A percentile compares a stretch with the other conserved stretches of the same genome.
phyloP scores from a whole-genome alignment of 2,797 vertebrate species.

The Pseudochirops cupreus region DNA sequence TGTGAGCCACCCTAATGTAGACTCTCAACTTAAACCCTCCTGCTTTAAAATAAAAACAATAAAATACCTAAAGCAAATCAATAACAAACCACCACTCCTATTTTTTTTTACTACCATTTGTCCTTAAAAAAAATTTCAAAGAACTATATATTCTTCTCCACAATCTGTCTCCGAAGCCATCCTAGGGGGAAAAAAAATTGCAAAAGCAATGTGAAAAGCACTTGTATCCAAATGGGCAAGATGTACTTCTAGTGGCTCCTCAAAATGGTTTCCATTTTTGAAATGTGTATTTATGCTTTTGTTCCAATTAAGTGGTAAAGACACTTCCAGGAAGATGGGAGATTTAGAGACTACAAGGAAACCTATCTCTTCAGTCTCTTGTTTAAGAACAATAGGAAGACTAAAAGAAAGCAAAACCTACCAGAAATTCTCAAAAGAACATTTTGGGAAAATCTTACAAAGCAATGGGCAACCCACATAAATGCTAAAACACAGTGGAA shows the following conservation, averaged over 20 bases:
- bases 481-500: neutral
- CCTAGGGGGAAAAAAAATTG: neutral
- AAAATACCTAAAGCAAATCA: neutral
- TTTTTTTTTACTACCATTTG: conserved; percentile 38
- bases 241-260: neutral
- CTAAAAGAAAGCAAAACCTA: neutral
- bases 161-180: neutral
- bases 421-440: neutral
- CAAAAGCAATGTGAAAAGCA: neutral
- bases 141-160: neutral
- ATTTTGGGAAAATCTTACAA: neutral
- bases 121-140: conserved; percentile 25
- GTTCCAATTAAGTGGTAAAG: neutral
- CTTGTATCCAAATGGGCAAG: neutral
- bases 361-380: neutral
- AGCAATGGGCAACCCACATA: neutral
- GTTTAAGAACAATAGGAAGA: neutral
- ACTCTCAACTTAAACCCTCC: neutral
- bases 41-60: conserved; percentile 14
- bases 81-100: neutral
- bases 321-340: neutral
- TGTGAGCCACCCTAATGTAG: neutral
- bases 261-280: neutral
- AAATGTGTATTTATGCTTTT: conserved; percentile 1
- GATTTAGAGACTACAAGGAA: neutral